These are phyloP conservation scores for Idaea biselata DNA, from an alignment of 2,888 invertebrate species.

Conservation along the genomic window DNA sequence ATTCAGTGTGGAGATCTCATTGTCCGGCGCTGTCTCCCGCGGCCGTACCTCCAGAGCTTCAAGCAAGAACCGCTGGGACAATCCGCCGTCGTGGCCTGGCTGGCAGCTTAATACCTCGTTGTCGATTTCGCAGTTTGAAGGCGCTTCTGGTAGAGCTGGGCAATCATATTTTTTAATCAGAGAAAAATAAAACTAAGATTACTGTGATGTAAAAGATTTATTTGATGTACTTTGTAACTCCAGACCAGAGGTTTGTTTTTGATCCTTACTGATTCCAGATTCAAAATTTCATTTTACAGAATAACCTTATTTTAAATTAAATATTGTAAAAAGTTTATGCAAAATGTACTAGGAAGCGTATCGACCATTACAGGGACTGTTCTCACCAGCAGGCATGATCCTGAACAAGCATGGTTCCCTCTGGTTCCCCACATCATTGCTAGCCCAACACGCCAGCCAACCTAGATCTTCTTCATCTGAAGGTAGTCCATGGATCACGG, in stretches of 20 bases:
- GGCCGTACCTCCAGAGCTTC: slow-evolving; percentile 86
- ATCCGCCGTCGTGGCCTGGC: slow-evolving; percentile 90
- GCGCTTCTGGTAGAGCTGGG: slow-evolving; percentile 88
- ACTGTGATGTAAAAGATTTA: too few species aligned
- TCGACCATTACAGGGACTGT: not conserved
- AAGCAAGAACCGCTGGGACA: slow-evolving; percentile 89
- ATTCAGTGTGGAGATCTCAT: slow-evolving; percentile 83
- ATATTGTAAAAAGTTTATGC: too few species aligned
- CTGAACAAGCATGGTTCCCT: slow-evolving; percentile 90
- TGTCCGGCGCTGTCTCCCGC: slow-evolving; percentile 68
- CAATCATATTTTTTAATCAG: not conserved
- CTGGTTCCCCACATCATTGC: slow-evolving; percentile 91
- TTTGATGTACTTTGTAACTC: too few species aligned
- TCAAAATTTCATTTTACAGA: too few species aligned
- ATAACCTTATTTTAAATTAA: too few species aligned
- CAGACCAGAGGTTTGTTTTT: too few species aligned
- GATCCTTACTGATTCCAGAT: too few species aligned
- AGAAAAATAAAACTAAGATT: too few species aligned
- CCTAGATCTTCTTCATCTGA: slow-evolving; percentile 83
- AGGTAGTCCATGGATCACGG: slow-evolving; percentile 81
- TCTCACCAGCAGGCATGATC: slow-evolving; percentile 89
- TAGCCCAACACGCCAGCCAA: slow-evolving; percentile 93
- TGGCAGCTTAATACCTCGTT: slow-evolving; percentile 86
- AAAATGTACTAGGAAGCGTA: too few species aligned
- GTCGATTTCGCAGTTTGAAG: slow-evolving; percentile 87